Percentiles rank a stretch among this genome's conserved stretches.
These are phyloP conservation scores for Darevskia mixta DNA, from an alignment of 2,797 vertebrate genomes.

Conservation along the genomic window DNA sequence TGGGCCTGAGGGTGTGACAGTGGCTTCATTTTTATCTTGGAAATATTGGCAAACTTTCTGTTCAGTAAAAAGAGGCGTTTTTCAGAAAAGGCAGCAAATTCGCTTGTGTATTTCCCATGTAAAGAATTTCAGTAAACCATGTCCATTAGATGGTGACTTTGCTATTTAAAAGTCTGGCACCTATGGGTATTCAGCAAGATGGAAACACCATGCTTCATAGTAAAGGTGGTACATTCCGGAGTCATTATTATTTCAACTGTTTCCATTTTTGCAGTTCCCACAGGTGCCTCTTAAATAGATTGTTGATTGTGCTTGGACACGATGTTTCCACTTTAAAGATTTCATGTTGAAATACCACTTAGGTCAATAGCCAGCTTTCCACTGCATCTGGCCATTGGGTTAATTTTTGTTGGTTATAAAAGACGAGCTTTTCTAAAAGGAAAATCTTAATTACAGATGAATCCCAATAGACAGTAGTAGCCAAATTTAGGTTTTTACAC, in stretches of 20 bases:
- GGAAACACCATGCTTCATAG: neutral
- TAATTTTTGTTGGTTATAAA: constrained; percentile 13
- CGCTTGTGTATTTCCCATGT: neutral
- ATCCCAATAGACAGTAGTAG: constrained; percentile 5
- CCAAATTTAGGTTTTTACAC: neutral
- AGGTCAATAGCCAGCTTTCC: constrained; percentile 42
- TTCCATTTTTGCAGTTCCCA: constrained; percentile 34
- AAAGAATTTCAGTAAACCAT: neutral
- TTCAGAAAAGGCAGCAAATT: neutral
- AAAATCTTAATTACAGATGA: constrained; percentile 21
- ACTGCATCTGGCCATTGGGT: neutral
- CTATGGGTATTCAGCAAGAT: neutral
- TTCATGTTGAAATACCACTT: constrained; percentile 15
- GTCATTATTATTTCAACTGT: constrained; percentile 23
- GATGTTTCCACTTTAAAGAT: neutral
- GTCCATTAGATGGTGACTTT: neutral
- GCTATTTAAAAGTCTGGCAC: neutral
- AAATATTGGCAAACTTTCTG: neutral
- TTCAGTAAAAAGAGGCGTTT: neutral
- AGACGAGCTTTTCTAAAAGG: constrained; percentile 32
- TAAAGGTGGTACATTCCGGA: constrained; percentile 1
- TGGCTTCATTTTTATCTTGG: neutral
- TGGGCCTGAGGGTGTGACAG: neutral
- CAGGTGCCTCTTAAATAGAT: constrained; percentile 15
- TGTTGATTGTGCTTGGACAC: constrained; percentile 9